phyloP scores from a whole-genome alignment of 2,888 invertebrate species.

The Agonopterix alstromeriana region DNA sequence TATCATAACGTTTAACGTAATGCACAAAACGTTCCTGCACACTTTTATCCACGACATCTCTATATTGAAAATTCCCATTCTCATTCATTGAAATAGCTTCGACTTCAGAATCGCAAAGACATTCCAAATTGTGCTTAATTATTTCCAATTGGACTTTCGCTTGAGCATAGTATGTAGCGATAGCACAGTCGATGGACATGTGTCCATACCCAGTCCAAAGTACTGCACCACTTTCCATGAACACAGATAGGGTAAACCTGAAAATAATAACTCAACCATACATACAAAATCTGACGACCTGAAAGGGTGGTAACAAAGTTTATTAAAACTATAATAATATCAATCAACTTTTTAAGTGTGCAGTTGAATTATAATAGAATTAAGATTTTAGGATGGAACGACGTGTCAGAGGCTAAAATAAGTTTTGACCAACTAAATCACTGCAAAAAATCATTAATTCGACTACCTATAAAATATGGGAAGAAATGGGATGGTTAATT shows the following conservation, averaged over 20 bases:
- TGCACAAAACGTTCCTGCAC: constrained; percentile 21
- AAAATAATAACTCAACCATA: constrained; percentile 6
- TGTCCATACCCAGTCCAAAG: constrained; percentile 31
- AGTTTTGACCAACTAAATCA: not conserved
- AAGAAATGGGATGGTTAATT: not conserved
- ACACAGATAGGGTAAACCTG: constrained; percentile 24
- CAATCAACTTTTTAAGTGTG: too few species aligned
- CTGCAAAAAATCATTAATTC: not conserved
- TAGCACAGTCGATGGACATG: constrained; percentile 23
- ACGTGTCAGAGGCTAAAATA: not conserved
- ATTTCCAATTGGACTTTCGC: constrained; percentile 34
- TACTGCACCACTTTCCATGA: constrained; percentile 16
- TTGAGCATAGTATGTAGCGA: constrained; percentile 32
- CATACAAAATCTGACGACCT: constrained; percentile 1
- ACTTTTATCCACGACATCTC: constrained; percentile 18
- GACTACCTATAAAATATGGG: not conserved
- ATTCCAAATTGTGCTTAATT: constrained; percentile 29
- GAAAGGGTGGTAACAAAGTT: not conserved
- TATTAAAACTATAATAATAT: too few species aligned
- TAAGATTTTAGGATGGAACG: too few species aligned
- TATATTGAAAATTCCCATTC: constrained; percentile 9
- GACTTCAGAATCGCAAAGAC: constrained; percentile 17
- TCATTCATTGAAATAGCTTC: not conserved
- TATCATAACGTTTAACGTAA: constrained; percentile 31
- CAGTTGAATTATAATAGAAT: too few species aligned